Evolutionary conservation across 2,888 invertebrate genomes (phyloP), one percentile per base, ranked within the genome.

Genomic region (Pachymerium ferrugineum): DNA sequence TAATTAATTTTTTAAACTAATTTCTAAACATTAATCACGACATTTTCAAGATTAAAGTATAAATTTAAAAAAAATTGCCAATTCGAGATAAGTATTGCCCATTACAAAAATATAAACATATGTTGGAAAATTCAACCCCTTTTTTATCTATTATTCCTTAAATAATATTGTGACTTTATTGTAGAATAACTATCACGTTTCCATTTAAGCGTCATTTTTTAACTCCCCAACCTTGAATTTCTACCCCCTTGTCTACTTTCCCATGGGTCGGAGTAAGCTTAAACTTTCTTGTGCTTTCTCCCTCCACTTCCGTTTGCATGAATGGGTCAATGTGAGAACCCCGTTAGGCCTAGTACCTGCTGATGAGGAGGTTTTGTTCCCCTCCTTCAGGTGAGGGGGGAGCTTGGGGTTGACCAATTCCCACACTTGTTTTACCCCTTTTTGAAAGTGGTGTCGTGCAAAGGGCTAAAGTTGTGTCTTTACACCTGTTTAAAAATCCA

Each of bases 231-330:
- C 62, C 62, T 62, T 62, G 62, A 62, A 62, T 62, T 25, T 62
- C 62, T 62, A 62, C 62, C 62, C 62, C 62, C 62, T 62, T 62
- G 62, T 62, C 62, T 62, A 62, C 62, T 62, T 62, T 62, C 62
- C 62, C 62, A 62, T 62, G 62, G 62, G 62, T 62, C 62, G 62
- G 62, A 22, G 62, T 62, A 62, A 62, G 62, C 62, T 62, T 62
- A 62, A 62, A 62, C 62, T 62, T 62, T 62, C 62, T 62, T 62
- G 28, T 62, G 28, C 62, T 25, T 62, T 62, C 28, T 25, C 28
- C 62, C 62, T 25, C 62, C 62, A 62, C 62, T 62, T 62, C 62
- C 62, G 62, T 62, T 62, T 62, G 62, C 62, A 62, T 62, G 62
- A 62, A 62, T 62, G 62, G 62, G 6, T 28, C 62, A 62, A 62